Percentiles rank a stretch among this genome's conserved stretches.
Evolutionary conservation across 35 echinoderm and acorn worm species (phyloP).

Genomic region (Strongylocentrotus purpuratus): DNA sequence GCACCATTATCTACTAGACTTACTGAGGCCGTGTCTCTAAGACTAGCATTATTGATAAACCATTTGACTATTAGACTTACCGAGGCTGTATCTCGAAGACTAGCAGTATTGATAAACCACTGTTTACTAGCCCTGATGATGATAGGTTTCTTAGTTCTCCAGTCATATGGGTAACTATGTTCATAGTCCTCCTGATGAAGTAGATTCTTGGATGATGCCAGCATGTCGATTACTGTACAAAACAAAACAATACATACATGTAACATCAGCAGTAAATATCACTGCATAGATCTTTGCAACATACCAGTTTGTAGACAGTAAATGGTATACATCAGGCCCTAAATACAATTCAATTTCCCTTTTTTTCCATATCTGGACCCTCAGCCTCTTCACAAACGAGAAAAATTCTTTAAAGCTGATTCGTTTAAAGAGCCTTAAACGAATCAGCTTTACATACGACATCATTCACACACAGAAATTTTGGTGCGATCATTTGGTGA

Average conservation of each 20-base stretch:
- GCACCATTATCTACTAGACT: neutral
- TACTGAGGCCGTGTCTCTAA: neutral
- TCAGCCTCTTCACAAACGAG: no score
- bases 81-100: conserved; percentile 69
- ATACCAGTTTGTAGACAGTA: no score
- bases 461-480: no score
- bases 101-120: conserved; percentile 93
- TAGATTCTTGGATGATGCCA: conserved; percentile 60
- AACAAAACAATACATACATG: neutral
- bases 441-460: no score
- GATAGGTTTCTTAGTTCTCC: conserved; percentile 95
- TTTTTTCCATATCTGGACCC: no score
- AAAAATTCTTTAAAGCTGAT: no score
- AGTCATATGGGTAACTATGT: conserved; percentile 99
- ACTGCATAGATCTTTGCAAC: neutral
- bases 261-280: neutral
- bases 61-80: conserved; percentile 33
- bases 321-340: no score
- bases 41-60: no score
- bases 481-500: no score
- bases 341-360: no score
- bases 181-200: conserved; percentile 72
- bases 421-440: no score
- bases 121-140: conserved; percentile 95
- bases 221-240: conserved; percentile 75